Percentiles rank a stretch among this genome's conserved stretches.
Evolutionary conservation across 2,797 vertebrate species (phyloP).

Genomic region (Prionace glauca): DNA sequence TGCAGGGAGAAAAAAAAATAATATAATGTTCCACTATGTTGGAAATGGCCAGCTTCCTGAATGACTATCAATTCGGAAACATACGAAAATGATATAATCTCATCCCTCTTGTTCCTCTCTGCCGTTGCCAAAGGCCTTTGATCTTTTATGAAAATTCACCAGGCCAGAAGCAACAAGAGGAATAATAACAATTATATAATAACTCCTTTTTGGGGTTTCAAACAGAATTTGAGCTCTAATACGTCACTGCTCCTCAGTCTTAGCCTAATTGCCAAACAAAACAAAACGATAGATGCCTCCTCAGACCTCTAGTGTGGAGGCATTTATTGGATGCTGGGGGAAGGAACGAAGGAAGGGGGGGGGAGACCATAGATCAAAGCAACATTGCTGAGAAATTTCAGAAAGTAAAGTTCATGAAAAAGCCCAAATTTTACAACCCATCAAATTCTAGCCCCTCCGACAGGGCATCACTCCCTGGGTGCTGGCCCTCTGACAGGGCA

Average conservation of each 20-base stretch:
- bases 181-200: background rate
- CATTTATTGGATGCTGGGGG: background rate
- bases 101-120: background rate
- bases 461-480: too few relatives aligned
- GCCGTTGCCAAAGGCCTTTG: background rate
- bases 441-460: background rate
- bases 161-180: background rate
- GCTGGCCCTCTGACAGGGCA: too few relatives aligned
- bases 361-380: background rate
- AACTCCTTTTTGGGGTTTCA: background rate
- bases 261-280: background rate
- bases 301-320: background rate
- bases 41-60: background rate
- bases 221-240: background rate
- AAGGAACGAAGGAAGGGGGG: background rate
- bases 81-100: background rate
- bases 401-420: background rate
- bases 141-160: background rate
- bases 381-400: background rate
- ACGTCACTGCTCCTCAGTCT: background rate
- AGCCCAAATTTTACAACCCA: background rate
- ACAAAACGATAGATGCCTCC: background rate
- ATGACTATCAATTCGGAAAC: background rate
- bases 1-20: background rate
- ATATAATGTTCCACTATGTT: background rate